Evolutionary conservation across 2,113 vertebrate species (phyloP).

Genomic region (Pipra filicauda): DNA sequence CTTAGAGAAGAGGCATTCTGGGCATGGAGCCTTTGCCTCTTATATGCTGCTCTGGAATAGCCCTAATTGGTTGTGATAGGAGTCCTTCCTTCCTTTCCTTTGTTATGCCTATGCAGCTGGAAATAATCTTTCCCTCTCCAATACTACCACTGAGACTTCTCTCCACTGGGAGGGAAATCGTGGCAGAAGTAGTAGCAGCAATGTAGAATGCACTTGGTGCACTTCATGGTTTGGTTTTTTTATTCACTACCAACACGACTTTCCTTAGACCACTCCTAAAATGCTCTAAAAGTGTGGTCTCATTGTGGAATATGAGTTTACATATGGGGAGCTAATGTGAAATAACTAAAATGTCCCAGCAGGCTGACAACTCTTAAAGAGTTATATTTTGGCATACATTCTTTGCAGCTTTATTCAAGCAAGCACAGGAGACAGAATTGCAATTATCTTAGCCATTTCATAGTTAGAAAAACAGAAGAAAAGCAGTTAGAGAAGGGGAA

Average conservation of each 20-base stretch:
- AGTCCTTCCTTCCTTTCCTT: neutral
- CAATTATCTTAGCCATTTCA: neutral
- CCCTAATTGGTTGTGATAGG: neutral
- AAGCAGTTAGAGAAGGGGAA: neutral
- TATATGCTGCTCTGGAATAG: neutral
- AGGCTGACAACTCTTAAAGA: neutral
- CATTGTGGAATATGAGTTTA: neutral
- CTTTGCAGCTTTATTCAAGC: neutral
- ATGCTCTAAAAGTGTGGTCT: fast-evolving
- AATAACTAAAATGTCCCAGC: neutral
- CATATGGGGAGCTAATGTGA: neutral
- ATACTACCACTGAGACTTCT: neutral
- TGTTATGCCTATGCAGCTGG: neutral
- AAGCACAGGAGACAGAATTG: neutral
- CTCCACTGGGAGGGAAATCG: neutral
- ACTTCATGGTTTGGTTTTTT: neutral
- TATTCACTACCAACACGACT: neutral
- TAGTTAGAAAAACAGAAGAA: neutral
- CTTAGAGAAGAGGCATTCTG: neutral
- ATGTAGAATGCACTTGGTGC: neutral
- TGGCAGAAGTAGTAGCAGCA: neutral
- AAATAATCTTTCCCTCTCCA: neutral
- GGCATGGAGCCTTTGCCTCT: neutral
- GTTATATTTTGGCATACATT: neutral
- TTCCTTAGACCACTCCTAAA: neutral